A percentile compares a stretch with the other conserved stretches of the same genome.
Conservation (phyloP, 2,888 invertebrate genomes). For the Caenorhabditis doughertyi region DNA sequence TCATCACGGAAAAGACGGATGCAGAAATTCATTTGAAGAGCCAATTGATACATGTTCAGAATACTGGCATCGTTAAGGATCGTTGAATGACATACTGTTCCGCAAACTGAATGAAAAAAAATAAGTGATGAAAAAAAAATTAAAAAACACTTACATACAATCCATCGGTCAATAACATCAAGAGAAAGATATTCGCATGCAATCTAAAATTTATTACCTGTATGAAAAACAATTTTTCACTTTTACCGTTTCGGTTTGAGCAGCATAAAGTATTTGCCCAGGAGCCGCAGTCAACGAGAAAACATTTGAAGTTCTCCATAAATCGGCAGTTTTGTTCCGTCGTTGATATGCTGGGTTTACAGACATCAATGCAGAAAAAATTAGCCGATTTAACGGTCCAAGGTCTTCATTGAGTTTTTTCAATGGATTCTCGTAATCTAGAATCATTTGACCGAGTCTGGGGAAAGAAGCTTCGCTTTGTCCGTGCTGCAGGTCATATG, state of each 20-base stretch:
- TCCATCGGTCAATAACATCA: constrained; percentile 96
- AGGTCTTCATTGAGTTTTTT: constrained; percentile 98
- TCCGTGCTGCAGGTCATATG: constrained; percentile 95
- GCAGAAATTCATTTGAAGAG: constrained; percentile 95
- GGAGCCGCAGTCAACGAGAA: constrained; percentile 94
- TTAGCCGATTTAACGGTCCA: constrained; percentile 92
- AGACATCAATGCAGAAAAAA: constrained; percentile 92
- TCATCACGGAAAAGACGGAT: constrained; percentile 96
- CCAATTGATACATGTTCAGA: constrained; percentile 90
- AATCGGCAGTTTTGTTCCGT: constrained; percentile 93
- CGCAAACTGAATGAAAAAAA: constrained; percentile 87
- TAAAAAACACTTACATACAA: constrained; percentile 87
- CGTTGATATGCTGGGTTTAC: constrained; percentile 91
- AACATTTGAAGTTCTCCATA: constrained; percentile 88
- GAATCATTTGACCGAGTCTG: constrained; percentile 95
- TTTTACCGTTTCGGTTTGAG: constrained; percentile 90
- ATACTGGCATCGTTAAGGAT: constrained; percentile 90
- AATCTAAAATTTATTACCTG: constrained; percentile 85
- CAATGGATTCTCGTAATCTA: constrained; percentile 96
- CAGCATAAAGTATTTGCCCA: constrained; percentile 93
- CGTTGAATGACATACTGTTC: constrained; percentile 92
- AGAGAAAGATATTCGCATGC: constrained; percentile 97
- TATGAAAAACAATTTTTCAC: background rate
- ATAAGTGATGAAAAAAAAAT: constrained; percentile 1
- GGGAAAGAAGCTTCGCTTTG: constrained; percentile 89